These are phyloP conservation scores for Syrrhaptes paradoxus DNA, from an alignment of 2,113 vertebrate genomes.

Conservation along the genomic window DNA sequence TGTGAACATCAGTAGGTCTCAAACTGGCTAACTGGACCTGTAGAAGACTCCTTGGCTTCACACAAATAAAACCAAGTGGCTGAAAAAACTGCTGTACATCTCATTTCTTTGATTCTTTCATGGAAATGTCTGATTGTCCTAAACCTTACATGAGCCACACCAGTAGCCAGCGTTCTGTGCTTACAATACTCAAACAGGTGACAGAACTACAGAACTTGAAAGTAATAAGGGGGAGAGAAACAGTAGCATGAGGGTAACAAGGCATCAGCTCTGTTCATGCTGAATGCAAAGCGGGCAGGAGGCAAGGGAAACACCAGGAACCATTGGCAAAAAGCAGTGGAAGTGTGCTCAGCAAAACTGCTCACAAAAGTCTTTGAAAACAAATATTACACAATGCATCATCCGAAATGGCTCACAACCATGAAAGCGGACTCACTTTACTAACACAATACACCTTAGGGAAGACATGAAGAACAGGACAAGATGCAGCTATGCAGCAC, in stretches of 20 bases:
- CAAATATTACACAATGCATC: background rate
- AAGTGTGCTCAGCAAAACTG: background rate
- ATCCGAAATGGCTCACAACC: background rate
- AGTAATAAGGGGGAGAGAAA: background rate
- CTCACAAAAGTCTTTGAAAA: background rate
- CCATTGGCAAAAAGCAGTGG: background rate
- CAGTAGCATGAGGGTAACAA: background rate
- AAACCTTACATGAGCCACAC: background rate
- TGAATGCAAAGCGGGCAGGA: background rate
- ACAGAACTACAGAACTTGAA: background rate
- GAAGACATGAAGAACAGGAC: background rate
- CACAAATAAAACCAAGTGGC: background rate
- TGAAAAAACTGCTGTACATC: background rate
- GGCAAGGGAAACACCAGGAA: background rate
- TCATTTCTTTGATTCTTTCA: background rate
- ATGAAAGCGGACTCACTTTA: background rate
- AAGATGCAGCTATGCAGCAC: background rate
- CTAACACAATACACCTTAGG: conserved; percentile 2
- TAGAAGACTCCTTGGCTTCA: background rate
- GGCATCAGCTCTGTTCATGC: background rate
- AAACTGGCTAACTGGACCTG: background rate
- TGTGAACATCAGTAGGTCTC: background rate
- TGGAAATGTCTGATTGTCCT: background rate
- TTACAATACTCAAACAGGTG: background rate
- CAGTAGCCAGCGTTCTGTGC: background rate